phyloP scores from a whole-genome alignment of 2,113 vertebrate species.

The Raphicerus campestris region DNA sequence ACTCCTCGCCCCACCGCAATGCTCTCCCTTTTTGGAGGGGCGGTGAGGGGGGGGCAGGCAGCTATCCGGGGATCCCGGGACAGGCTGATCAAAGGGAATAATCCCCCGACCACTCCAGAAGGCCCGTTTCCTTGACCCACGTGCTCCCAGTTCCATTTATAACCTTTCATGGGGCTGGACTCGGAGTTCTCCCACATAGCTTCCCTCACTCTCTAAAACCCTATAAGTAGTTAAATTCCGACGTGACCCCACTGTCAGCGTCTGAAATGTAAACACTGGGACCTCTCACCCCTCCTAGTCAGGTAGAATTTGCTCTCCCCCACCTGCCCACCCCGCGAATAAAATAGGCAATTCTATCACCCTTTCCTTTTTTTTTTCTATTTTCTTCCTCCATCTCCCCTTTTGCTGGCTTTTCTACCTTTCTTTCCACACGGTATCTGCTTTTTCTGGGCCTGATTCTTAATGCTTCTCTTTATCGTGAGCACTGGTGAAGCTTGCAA shows the following conservation, averaged over 20 bases:
- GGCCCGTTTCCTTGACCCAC: slow-evolving; percentile 26
- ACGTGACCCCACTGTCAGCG: slow-evolving; percentile 54
- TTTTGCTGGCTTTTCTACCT: background rate
- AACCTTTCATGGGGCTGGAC: background rate
- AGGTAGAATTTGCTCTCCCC: background rate
- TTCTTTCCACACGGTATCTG: background rate
- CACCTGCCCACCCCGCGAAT: background rate
- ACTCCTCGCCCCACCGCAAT: background rate
- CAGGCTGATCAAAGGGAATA: slow-evolving; percentile 18
- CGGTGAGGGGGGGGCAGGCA: background rate
- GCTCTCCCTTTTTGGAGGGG: background rate
- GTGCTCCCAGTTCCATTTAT: background rate
- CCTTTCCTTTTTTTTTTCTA: background rate
- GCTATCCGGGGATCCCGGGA: background rate
- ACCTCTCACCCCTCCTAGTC: background rate
- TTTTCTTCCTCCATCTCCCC: background rate
- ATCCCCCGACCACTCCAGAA: background rate
- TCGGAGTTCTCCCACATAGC: background rate
- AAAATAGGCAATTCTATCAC: background rate
- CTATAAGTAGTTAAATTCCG: slow-evolving; percentile 70
- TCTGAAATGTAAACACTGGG: background rate
- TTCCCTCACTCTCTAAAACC: slow-evolving; percentile 9
- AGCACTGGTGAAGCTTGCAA: background rate
- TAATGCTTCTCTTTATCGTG: background rate
- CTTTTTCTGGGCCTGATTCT: background rate